Conservation (phyloP, 1,140 invertebrate species). For the Proctacanthus coquilletti region DNA sequence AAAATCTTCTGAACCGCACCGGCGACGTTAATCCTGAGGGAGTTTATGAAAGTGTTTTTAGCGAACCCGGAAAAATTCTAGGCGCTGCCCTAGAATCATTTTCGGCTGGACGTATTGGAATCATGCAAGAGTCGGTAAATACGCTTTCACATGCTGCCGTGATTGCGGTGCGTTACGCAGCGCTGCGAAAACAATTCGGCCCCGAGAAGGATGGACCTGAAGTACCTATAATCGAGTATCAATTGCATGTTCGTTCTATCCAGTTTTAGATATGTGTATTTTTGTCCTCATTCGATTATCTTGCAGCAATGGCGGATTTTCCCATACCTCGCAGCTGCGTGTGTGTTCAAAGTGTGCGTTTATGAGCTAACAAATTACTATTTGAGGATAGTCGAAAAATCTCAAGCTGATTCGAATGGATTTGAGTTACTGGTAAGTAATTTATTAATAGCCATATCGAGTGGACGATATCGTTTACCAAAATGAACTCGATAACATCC, state of each 20-base stretch:
- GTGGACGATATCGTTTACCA: too few relatives aligned
- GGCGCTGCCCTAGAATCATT: constrained; percentile 71
- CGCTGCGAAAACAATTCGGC: constrained; percentile 79
- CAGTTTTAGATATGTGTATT: constrained; percentile 3
- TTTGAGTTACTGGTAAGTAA: constrained; percentile 39
- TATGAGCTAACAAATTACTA: constrained; percentile 35
- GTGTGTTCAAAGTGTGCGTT: constrained; percentile 59
- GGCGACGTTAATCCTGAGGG: constrained; percentile 77
- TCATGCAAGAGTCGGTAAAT: constrained; percentile 54
- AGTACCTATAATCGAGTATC: constrained; percentile 80
- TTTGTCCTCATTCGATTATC: constrained; percentile 8
- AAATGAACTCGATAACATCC: too few relatives aligned
- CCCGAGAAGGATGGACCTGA: constrained; percentile 47
- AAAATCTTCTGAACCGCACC: constrained; percentile 69
- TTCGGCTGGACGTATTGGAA: constrained; percentile 63
- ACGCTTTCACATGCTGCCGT: constrained; percentile 55
- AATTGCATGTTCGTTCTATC: constrained; percentile 48
- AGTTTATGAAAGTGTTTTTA: constrained; percentile 59
- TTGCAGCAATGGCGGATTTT: constrained; percentile 81
- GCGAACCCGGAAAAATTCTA: constrained; percentile 60
- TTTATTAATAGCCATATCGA: too few relatives aligned
- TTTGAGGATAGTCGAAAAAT: constrained; percentile 38
- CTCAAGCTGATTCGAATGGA: constrained; percentile 35
- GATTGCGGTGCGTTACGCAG: constrained; percentile 82
- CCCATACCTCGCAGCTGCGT: constrained; percentile 71